Conservation (phyloP, 2,113 vertebrate species). For the Rhea pennata region DNA sequence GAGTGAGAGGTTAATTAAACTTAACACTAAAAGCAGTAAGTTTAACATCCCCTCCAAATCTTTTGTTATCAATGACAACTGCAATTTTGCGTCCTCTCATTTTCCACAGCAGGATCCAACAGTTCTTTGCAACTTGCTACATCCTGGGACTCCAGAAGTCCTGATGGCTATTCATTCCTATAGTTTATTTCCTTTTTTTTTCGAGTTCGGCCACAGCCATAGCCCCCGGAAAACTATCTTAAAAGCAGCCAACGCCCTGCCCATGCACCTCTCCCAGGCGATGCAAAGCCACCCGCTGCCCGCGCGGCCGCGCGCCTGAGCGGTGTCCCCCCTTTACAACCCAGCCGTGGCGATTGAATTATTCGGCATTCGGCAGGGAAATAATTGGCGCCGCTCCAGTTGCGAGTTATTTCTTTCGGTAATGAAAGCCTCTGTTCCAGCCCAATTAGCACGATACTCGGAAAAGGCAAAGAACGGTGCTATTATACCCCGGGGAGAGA, state of each 20-base stretch:
- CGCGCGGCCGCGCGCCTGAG: background rate
- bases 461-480: background rate
- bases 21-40: background rate
- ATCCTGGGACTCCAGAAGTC: background rate
- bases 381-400: background rate
- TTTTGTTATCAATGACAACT: background rate
- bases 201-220: background rate
- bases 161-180: background rate
- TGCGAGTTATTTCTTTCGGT: background rate
- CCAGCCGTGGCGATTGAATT: background rate
- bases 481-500: background rate
- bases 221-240: background rate
- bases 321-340: background rate
- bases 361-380: background rate
- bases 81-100: background rate
- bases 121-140: background rate
- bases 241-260: background rate
- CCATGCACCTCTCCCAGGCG: background rate
- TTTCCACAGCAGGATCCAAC: background rate
- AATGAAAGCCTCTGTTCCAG: constrained; percentile 33
- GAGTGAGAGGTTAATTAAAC: background rate
- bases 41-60: background rate
- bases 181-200: background rate
- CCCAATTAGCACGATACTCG: constrained; percentile 39
- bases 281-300: background rate